These are phyloP conservation scores for Philereme transversata DNA, from an alignment of 2,888 invertebrate species.

Conservation along the genomic window DNA sequence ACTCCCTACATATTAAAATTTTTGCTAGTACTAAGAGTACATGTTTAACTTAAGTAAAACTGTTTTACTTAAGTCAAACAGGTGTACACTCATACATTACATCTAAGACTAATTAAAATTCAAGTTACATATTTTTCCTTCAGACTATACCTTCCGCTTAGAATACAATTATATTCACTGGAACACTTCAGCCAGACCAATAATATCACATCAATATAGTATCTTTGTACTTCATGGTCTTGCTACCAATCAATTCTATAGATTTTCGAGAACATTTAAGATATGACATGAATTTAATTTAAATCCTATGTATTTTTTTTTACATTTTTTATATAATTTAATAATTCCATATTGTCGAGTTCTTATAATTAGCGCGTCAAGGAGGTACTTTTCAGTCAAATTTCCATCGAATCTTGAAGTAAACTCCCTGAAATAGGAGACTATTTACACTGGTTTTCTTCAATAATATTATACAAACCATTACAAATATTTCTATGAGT, in stretches of 20 bases:
- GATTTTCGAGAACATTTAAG: slow-evolving; percentile 32
- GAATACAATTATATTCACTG: slow-evolving; percentile 45
- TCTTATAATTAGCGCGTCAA: slow-evolving; percentile 43
- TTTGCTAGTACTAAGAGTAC: too few relatives aligned
- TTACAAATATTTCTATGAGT: slow-evolving; percentile 11
- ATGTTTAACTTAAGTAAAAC: too few relatives aligned
- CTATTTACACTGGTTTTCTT: slow-evolving; percentile 25
- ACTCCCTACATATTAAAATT: slow-evolving; percentile 33
- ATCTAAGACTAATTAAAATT: slow-evolving; percentile 40
- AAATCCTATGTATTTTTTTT: slow-evolving; percentile 59
- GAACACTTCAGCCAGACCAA: slow-evolving; percentile 37
- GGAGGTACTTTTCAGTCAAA: slow-evolving; percentile 15
- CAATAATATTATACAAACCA: slow-evolving; percentile 25
- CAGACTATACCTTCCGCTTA: slow-evolving; percentile 42
- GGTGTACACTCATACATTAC: slow-evolving; percentile 3
- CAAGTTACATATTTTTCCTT: slow-evolving; percentile 56
- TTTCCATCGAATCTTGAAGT: slow-evolving; percentile 13
- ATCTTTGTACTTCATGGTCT: slow-evolving; percentile 66
- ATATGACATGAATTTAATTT: slow-evolving; percentile 53
- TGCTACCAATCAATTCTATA: slow-evolving; percentile 33
- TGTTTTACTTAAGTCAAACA: too few relatives aligned
- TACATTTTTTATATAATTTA: slow-evolving; percentile 62
- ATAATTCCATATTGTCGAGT: slow-evolving; percentile 73
- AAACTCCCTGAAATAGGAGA: slow-evolving; percentile 13
- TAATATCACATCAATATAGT: slow-evolving; percentile 56